Conservation (phyloP, 1,140 invertebrate genomes). For the Pseudoatta argentina region DNA sequence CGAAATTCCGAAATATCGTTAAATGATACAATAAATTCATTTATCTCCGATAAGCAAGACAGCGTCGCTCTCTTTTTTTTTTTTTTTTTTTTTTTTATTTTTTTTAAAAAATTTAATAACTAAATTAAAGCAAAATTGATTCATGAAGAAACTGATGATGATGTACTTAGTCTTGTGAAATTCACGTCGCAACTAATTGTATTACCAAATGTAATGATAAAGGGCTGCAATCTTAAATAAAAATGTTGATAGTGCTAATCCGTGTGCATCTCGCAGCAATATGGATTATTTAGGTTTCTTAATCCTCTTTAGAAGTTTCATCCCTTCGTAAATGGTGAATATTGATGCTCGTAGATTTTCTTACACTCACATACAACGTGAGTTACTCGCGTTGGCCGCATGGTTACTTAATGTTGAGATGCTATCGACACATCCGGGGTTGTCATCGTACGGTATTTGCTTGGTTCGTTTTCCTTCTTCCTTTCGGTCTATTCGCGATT, state of each 20-base stretch:
- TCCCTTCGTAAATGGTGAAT: slow-evolving; percentile 8
- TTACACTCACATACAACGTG: slow-evolving; percentile 8
- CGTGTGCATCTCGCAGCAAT: slow-evolving; percentile 77
- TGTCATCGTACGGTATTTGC: slow-evolving; percentile 68
- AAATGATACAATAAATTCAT: slow-evolving; percentile 68
- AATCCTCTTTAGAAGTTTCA: not conserved
- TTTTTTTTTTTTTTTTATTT: slow-evolving; percentile 75
- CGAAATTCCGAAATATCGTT: slow-evolving; percentile 37
- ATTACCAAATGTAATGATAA: not conserved
- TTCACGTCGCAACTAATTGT: not conserved
- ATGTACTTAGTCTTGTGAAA: not conserved
- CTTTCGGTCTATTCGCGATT: slow-evolving; percentile 51
- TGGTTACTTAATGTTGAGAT: slow-evolving; percentile 63
- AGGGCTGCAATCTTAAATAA: not conserved
- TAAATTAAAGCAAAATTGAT: not conserved
- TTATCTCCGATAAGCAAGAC: slow-evolving; percentile 62
- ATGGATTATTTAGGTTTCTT: not conserved
- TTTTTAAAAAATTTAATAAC: slow-evolving; percentile 16
- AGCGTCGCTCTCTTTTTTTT: slow-evolving; percentile 63
- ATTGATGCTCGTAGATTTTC: slow-evolving; percentile 45
- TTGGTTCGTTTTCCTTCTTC: slow-evolving; percentile 62
- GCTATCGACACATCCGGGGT: slow-evolving; percentile 68
- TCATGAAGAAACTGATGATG: not conserved
- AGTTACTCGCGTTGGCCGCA: slow-evolving; percentile 24
- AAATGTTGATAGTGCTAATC: slow-evolving; percentile 47